phyloP scores from a whole-genome alignment of 2,113 vertebrate genomes.

The Mustela lutreola region DNA sequence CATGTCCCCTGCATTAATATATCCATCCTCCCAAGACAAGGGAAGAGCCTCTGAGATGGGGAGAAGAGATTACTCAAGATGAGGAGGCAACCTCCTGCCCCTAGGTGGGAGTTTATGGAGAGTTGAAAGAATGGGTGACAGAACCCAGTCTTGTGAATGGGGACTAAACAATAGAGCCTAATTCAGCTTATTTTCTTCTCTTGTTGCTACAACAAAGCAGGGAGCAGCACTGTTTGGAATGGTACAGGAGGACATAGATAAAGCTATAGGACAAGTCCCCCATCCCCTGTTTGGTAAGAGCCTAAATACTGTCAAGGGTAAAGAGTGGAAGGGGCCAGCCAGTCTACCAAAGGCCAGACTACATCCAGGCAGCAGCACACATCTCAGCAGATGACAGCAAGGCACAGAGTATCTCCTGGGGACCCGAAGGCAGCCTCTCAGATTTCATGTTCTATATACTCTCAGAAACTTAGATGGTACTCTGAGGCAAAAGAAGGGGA shows the following conservation, averaged over 20 bases:
- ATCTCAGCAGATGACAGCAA: not conserved
- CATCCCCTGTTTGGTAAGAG: not conserved
- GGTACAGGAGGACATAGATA: not conserved
- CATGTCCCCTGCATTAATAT: too few relatives aligned
- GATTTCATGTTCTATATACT: not conserved
- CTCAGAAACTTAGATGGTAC: not conserved
- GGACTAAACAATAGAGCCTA: not conserved
- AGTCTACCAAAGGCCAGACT: not conserved
- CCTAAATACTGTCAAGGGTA: not conserved
- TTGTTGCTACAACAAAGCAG: not conserved
- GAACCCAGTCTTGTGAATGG: not conserved
- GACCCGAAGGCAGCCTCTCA: not conserved
- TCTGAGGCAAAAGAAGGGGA: not conserved
- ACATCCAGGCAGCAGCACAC: not conserved
- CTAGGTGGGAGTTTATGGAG: not conserved
- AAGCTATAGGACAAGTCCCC: not conserved
- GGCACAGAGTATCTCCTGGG: too few relatives aligned
- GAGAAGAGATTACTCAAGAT: not conserved
- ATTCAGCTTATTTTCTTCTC: not conserved
- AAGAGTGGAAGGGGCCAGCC: not conserved
- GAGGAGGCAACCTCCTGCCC: not conserved
- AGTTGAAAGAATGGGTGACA: not conserved
- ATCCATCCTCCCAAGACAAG: not conserved
- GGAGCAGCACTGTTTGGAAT: not conserved
- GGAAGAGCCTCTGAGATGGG: not conserved